Evolutionary conservation across 2,797 vertebrate species (phyloP).

Genomic region (Cottoperca gobio): DNA sequence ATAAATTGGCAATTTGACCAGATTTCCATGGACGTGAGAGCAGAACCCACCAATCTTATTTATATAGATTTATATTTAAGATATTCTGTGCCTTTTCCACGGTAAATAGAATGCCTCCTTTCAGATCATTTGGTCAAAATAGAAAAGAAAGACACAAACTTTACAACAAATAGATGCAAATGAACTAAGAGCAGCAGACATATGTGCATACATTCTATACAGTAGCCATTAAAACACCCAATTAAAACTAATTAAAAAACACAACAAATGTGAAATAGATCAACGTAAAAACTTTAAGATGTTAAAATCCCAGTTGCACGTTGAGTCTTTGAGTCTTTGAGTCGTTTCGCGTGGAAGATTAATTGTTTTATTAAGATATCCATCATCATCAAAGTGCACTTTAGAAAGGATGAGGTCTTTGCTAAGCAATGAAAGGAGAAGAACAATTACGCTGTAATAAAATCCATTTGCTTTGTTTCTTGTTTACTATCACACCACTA

Average conservation of each 20-base stretch:
- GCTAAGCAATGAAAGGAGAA: constrained; percentile 34
- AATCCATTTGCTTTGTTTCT: constrained; percentile 59
- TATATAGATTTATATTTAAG: constrained; percentile 30
- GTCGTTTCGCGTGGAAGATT: constrained; percentile 27
- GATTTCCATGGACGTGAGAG: constrained; percentile 45
- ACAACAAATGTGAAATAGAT: constrained; percentile 10
- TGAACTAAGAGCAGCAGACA: no score
- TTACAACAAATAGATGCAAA: constrained; percentile 3
- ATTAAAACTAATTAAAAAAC: constrained; percentile 9
- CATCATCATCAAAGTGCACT: constrained; percentile 60
- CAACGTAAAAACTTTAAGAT: constrained; percentile 19
- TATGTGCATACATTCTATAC: constrained; percentile 1
- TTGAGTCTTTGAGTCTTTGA: constrained; percentile 30
- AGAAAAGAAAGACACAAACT: constrained; percentile 5
- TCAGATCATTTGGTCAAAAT: constrained; percentile 3
- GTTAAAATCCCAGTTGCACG: constrained; percentile 23
- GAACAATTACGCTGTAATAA: constrained; percentile 58
- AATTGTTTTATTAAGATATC: constrained; percentile 60
- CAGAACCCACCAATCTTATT: constrained; percentile 36
- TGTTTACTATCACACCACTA: constrained; percentile 52
- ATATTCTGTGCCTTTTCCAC: constrained; percentile 21
- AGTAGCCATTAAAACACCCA: background rate
- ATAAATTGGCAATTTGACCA: constrained; percentile 53
- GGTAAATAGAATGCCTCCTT: constrained; percentile 22
- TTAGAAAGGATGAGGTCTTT: constrained; percentile 39